Evolutionary conservation across 2,113 vertebrate species (phyloP), one percentile per base, ranked within the genome.

Genomic region (Dinomys branickii): DNA sequence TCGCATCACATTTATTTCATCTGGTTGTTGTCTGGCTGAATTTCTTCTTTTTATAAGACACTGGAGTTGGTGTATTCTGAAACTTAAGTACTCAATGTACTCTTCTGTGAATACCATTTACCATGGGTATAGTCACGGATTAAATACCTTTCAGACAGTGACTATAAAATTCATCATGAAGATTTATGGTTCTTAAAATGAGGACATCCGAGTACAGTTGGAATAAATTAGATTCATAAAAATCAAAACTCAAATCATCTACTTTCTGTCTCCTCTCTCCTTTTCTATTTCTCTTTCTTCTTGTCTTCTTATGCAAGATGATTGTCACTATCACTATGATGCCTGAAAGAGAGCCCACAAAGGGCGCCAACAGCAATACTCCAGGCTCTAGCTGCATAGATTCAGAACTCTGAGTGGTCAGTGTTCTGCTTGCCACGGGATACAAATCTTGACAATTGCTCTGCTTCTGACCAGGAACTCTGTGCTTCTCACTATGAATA

Each of bases 161-260:
- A 2, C 24, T 78, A 13, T 41, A 71, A 93, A 61, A 78, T 90
- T 22, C 5, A 78, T 20, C 59, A n/a, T 85, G 78, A 78, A 41
- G 26, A 94, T 59, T 50, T 2, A 50, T 93, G 28, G 26, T 63
- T 83, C n/a, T 59, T 78, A 73, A 90, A 33, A 73, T 38, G n/a
- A 56, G 52, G 28, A 85, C 17, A 16, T 85, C 85, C 61, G 61
- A 84, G 33, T 47, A 58, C 35, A 87, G 44, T 22, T 41, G 16
- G 20, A 93, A 87, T 63, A 90, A 92, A 83, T 87, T 78, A 78
- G 17, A 83, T 84, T 9, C 47, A 52, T 56, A 83, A 89, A 50
- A 50, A 47, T 92, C 89, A 90, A 90, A 92, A 33, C 1, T 1
- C 33, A 93, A 92, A 88, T 86, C 3, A 63, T 77, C 3, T 38